Base-by-base conservation (phyloP, 1,140 invertebrate genomes). In the Hycleus cichorii region DNA sequence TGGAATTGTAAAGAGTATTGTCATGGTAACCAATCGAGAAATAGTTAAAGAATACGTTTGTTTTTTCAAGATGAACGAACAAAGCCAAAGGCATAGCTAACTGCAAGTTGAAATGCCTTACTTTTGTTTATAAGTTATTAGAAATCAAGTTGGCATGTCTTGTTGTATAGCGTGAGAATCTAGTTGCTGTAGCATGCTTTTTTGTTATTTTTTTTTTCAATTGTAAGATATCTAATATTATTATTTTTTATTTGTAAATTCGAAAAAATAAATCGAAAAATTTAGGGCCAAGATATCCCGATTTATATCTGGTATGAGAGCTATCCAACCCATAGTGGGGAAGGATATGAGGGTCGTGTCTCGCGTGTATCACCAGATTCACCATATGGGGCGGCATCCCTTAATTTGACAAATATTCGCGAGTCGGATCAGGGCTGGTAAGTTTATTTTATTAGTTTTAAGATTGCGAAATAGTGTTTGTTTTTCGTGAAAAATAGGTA, bases 221-320 rank as follows among this genome's bases (percentile, higher is more conserved):
- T 40, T 40, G 3, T 18, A 47, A 11, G 4, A 32, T 7, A 32
- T 5, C 32, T 32, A 32, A 32, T 32, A 32, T 4, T 7, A 7
- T 4, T 32, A 1, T 32, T 32, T 32, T 32, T 32, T 32, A 7
- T 32, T 32, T 32, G 32, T 18, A 25, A 52, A 38, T 52, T 52
- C 12, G 42, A 8, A 38, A 12, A 47, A 26, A 10, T 52, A 26
- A 32, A 5, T 4, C 4, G 4, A 32, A 32, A 32, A 73, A 82
- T 18, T 18, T 18, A 92, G 90, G 90, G 89, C 74, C 84, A 89
- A 80, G 91, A 93, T 78, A 89, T 93, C 77, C 91, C 93, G 63
- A 93, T 95, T 75, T 95, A 93, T 81, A 95, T 95, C 77, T 95
- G 92, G 92, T 96, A 95, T 82, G 91, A 95, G 77, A 92, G 90